Conservation (phyloP, 2,888 invertebrate genomes). For the Pasiphila rectangulata region DNA sequence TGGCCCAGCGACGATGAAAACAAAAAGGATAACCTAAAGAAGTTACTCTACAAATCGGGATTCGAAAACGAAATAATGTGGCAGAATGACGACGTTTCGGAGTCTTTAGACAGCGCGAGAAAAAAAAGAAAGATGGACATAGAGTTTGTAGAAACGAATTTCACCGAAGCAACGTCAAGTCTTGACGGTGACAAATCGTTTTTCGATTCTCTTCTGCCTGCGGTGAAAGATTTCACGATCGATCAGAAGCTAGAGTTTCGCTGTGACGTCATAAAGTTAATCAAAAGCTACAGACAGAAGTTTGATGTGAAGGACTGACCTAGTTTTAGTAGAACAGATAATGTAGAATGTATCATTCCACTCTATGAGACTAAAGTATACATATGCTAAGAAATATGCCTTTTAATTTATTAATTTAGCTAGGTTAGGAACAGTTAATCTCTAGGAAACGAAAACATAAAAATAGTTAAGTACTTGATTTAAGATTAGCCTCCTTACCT, state of each 20-base stretch:
- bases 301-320: constrained; percentile 28
- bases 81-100: constrained; percentile 42
- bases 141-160: constrained; percentile 55
- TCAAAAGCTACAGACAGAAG: constrained; percentile 53
- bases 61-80: constrained; percentile 40
- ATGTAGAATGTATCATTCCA: constrained; percentile 32
- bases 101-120: constrained; percentile 43
- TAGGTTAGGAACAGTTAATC: too few relatives aligned
- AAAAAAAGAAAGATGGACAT: constrained; percentile 41
- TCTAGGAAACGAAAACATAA: too few relatives aligned
- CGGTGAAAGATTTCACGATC: constrained; percentile 57
- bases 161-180: constrained; percentile 40
- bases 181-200: constrained; percentile 64
- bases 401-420: background rate
- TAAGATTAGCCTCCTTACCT: too few relatives aligned
- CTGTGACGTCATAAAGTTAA: constrained; percentile 52
- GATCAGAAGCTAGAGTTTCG: constrained; percentile 67
- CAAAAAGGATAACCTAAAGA: constrained; percentile 37
- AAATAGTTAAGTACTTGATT: too few relatives aligned
- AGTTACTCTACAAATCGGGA: constrained; percentile 33
- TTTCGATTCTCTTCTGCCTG: constrained; percentile 64
- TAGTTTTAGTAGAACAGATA: constrained; percentile 4
- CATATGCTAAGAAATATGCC: constrained; percentile 1
- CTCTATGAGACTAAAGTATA: constrained; percentile 27
- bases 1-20: constrained; percentile 44